Evolutionary conservation across 2,113 vertebrate genomes (phyloP), one percentile per base, ranked within the genome.

Genomic region (Passer montanus): DNA sequence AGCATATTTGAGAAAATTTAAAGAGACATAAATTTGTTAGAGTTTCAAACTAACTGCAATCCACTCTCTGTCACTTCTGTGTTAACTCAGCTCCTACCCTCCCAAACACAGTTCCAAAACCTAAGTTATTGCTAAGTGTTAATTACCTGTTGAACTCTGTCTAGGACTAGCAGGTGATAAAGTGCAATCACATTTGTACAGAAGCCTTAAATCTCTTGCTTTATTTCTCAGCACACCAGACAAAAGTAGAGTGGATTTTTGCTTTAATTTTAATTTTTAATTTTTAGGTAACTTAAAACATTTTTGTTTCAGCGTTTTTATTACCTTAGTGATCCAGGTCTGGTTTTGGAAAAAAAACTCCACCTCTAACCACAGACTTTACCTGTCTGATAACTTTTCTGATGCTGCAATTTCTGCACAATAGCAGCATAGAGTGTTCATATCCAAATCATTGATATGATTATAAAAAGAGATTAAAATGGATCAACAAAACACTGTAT

Each of bases 61-160:
- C 18, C 87, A 74, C 37, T 68, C 0, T 67, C 94, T 82, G n/a
- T 35, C 75, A 82, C 24, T 93, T 52, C 15, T 47, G 35, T 33
- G 7, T 75, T 59, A 95, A 84, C 5, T 59, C 81, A 46, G 46
- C 30, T 78, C 39, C 49, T 56, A 50, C 9, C 2, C 8, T 5
- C 16, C 26, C 22, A 91, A 85, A 84, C 30, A 77, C 2, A 18
- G 28, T 9, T 82, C 59, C 46, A 77, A 81, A 95, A 87, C 18
- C 31, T 94, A 58, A 73, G 70, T 74, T 79, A 26, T 60, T 82
- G 21, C 30, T 85, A 64, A 58, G 31, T 49, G 24, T 43, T 43
- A 91, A 90, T 87, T 94, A 90, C 52, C 53, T 81, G 49, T 30
- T 90, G 56, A 95, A 94, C 27, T 83, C 58, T 69, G 12, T 44